Evolutionary conservation across 2,888 invertebrate species (phyloP).

Genomic region (Diarsia brunnea): DNA sequence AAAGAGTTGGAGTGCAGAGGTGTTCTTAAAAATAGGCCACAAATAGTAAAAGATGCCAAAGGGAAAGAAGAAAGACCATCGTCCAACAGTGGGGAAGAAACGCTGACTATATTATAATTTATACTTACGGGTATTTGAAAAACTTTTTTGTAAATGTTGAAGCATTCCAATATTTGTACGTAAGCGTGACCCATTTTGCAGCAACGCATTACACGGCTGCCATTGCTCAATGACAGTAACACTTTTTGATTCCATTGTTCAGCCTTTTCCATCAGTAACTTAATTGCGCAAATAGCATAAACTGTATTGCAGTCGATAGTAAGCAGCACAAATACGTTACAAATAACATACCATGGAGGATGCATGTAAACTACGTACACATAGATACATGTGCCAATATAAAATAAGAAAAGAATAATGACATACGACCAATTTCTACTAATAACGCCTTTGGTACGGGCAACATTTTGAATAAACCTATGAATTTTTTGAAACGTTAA

Average conservation of each 20-base stretch:
- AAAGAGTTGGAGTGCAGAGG: neutral
- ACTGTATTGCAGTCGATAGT: constrained; percentile 39
- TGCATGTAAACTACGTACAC: neutral
- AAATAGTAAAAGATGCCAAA: neutral
- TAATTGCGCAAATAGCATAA: constrained; percentile 43
- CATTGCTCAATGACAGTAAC: neutral
- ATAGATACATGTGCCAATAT: neutral
- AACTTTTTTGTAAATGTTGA: constrained; percentile 36
- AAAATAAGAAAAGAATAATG: neutral
- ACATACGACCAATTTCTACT: constrained; percentile 33
- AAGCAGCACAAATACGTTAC: neutral
- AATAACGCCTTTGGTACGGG: neutral
- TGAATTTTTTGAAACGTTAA: constrained; percentile 52
- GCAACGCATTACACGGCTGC: constrained; percentile 1
- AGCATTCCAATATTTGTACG: constrained; percentile 38
- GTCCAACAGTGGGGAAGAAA: neutral
- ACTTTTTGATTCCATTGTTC: constrained; percentile 47
- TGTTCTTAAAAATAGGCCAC: neutral
- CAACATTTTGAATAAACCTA: constrained; percentile 24
- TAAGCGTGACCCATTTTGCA: constrained; percentile 32
- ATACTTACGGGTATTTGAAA: constrained; percentile 42
- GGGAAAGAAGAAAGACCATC: neutral
- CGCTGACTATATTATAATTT: neutral
- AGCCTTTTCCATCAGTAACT: constrained; percentile 31
- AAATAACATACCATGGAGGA: constrained; percentile 5